Evolutionary conservation across 2,797 vertebrate species (phyloP).

Genomic region (Coranthus polyacanthus): DNA sequence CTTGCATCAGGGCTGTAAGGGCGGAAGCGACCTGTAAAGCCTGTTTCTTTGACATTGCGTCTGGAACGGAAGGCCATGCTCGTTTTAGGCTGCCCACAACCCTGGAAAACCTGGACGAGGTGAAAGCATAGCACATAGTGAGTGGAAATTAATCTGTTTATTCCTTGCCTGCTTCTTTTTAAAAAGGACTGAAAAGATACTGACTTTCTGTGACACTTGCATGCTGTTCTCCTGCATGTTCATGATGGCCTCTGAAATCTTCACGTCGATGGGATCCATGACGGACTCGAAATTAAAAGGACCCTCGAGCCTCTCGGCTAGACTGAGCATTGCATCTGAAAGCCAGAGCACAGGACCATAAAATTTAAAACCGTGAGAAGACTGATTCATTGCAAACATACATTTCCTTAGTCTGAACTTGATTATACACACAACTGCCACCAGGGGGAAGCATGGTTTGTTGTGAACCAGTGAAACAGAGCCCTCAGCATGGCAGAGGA

Average conservation of each 20-base stretch:
- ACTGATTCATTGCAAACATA: neutral
- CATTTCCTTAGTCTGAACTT: neutral
- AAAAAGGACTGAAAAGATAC: conserved; percentile 20
- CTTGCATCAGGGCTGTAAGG: conserved; percentile 92
- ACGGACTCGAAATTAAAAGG: conserved; percentile 98
- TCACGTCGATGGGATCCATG: conserved; percentile 98
- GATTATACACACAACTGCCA: conserved; percentile 55
- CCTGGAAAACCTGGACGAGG: conserved; percentile 92
- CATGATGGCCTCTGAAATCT: conserved; percentile 98
- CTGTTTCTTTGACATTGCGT: conserved; percentile 88
- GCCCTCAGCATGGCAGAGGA: too few species aligned
- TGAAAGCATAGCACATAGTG: neutral
- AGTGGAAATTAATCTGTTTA: neutral
- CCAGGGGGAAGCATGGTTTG: conserved; percentile 70
- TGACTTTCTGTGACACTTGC: conserved; percentile 96
- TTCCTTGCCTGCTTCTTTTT: neutral
- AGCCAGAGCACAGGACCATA: neutral
- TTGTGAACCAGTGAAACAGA: conserved; percentile 39
- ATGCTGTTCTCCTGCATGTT: conserved; percentile 99
- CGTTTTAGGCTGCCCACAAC: conserved; percentile 92
- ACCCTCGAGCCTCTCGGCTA: conserved; percentile 94
- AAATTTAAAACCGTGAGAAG: neutral
- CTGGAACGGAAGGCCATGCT: conserved; percentile 79
- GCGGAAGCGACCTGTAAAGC: conserved; percentile 91
- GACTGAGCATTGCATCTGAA: conserved; percentile 93